A percentile compares a stretch with the other conserved stretches of the same genome.
phyloP scores from a whole-genome alignment of 2,113 vertebrate species.

The Cavia porcellus region DNA sequence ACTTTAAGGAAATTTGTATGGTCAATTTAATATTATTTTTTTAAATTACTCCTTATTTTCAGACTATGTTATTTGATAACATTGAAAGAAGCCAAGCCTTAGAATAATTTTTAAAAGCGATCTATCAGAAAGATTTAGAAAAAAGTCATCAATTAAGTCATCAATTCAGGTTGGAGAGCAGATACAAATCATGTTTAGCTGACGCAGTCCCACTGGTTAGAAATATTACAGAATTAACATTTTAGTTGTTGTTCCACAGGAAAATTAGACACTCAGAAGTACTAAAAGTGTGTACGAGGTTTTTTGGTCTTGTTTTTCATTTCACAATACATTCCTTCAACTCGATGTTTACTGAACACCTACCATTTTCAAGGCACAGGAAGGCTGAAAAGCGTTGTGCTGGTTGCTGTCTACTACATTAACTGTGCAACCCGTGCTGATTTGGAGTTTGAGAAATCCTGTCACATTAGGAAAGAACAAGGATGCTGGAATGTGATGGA shows the following conservation, averaged over 20 bases:
- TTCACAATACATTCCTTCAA: conserved; percentile 33
- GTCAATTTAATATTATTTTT: background rate
- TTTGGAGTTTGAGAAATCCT: background rate
- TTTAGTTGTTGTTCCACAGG: background rate
- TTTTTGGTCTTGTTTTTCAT: background rate
- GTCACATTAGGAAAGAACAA: conserved; percentile 13
- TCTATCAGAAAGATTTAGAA: background rate
- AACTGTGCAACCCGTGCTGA: conserved; percentile 17
- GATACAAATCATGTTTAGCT: background rate
- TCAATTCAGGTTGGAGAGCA: background rate
- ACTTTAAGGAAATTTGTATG: conserved; percentile 21
- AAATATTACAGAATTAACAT: background rate
- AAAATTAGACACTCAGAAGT: background rate
- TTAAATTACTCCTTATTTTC: conserved; percentile 22
- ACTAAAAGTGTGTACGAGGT: background rate
- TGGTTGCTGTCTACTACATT: background rate
- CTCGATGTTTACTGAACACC: background rate
- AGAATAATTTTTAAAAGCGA: conserved; percentile 17
- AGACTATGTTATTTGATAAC: background rate
- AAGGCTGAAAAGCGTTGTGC: background rate
- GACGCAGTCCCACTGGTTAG: background rate
- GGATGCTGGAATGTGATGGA: background rate
- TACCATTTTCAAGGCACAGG: conserved; percentile 12
- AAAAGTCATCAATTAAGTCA: background rate
- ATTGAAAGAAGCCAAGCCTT: background rate